Evolutionary conservation across 2,888 invertebrate species (phyloP).

Genomic region (Cerceris rybyensis): DNA sequence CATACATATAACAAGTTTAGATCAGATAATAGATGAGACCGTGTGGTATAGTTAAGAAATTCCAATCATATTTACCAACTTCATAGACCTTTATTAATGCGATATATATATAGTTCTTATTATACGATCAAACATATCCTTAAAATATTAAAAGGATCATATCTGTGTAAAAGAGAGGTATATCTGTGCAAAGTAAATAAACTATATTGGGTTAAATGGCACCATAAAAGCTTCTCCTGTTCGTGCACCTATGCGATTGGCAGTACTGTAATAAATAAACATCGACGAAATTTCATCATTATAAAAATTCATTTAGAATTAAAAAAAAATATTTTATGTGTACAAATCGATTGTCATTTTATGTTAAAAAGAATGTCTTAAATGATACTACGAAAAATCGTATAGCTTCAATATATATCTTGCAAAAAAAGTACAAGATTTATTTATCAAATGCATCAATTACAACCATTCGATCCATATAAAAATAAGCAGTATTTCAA

Average conservation of each 20-base stretch:
- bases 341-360: too few species aligned
- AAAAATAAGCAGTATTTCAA: too few species aligned
- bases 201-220: neutral
- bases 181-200: neutral
- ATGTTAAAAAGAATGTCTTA: too few species aligned
- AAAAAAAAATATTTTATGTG: too few species aligned
- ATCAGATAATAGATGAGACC: constrained; percentile 71
- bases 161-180: neutral
- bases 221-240: constrained; percentile 1
- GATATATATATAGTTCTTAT: constrained; percentile 1
- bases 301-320: too few species aligned
- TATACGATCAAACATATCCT: neutral
- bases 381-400: too few species aligned
- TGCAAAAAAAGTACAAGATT: too few species aligned
- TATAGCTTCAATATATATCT: too few species aligned
- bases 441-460: too few species aligned
- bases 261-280: constrained; percentile 51
- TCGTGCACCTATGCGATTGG: constrained; percentile 22
- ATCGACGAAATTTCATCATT: constrained; percentile 12
- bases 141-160: neutral
- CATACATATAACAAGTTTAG: constrained; percentile 59
- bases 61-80: constrained; percentile 45
- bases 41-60: constrained; percentile 20
- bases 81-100: constrained; percentile 18
- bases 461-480: too few species aligned